These are phyloP conservation scores for Ophioninae sp. DNA, from an alignment of 2,888 invertebrate species.

Conservation along the genomic window DNA sequence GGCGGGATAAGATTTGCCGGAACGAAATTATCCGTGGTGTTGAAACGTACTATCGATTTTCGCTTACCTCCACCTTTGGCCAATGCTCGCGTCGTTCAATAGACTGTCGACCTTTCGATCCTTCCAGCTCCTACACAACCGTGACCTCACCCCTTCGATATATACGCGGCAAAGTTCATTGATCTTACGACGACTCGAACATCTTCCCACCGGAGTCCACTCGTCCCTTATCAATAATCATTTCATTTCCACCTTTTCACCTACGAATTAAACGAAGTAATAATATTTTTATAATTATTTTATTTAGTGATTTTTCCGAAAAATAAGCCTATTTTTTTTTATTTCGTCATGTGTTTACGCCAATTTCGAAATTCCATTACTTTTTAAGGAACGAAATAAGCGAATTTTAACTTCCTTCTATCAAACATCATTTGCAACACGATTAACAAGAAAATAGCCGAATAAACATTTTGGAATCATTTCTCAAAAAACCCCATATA, in stretches of 20 bases:
- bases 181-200: conserved; percentile 42
- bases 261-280: not conserved
- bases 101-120: conserved; percentile 63
- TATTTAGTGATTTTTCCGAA: too few relatives aligned
- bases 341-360: not conserved
- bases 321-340: too few relatives aligned
- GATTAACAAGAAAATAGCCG: not conserved
- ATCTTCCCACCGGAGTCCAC: conserved; percentile 47
- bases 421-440: not conserved
- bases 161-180: conserved; percentile 54
- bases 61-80: conserved; percentile 24
- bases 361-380: not conserved
- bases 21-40: conserved; percentile 27
- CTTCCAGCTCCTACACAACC: conserved; percentile 43
- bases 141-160: conserved; percentile 22
- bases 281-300: too few relatives aligned
- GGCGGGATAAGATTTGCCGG: too few relatives aligned
- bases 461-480: not conserved
- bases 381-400: too few relatives aligned
- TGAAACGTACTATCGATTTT: conserved; percentile 58
- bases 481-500: conserved; percentile 26
- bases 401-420: too few relatives aligned
- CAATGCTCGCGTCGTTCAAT: conserved; percentile 39
- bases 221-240: not conserved
- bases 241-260: not conserved